Evolutionary conservation across 2,797 vertebrate species (phyloP).

Genomic region (Amphiprion clarkii): DNA sequence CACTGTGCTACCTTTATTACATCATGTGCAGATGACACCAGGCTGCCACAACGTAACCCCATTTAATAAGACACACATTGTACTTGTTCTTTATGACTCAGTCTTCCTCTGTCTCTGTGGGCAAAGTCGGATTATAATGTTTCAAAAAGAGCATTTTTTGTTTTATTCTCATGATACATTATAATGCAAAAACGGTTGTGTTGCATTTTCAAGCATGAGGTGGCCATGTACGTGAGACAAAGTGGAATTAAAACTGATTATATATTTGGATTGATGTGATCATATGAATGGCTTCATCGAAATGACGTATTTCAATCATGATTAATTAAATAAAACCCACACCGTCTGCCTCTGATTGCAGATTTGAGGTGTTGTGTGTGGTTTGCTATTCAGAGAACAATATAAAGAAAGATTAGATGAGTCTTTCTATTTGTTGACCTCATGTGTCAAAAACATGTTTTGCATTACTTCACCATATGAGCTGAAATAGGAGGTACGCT

Average conservation of each 20-base stretch:
- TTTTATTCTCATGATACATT: neutral
- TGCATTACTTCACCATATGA: too few species aligned
- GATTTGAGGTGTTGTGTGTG: constrained; percentile 16
- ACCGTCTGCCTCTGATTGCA: constrained; percentile 22
- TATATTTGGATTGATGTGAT: neutral
- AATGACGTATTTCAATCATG: constrained; percentile 15
- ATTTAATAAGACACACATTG: neutral
- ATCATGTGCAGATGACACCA: neutral
- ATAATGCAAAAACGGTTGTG: too few species aligned
- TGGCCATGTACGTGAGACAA: constrained; percentile 4
- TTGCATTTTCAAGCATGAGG: neutral
- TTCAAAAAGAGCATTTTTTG: neutral
- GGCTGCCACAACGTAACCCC: neutral
- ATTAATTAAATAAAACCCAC: constrained; percentile 14
- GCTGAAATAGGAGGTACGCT: neutral
- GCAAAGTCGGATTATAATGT: neutral
- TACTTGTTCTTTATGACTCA: neutral
- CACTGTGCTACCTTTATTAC: neutral
- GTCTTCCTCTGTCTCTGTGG: neutral
- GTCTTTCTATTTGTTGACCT: constrained; percentile 9
- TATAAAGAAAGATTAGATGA: constrained; percentile 6
- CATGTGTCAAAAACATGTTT: constrained; percentile 7
- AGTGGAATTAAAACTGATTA: neutral
- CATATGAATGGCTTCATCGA: constrained; percentile 19
- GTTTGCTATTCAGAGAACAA: constrained; percentile 23